phyloP scores from a whole-genome alignment of 1,140 invertebrate species.

The Anastrepha ludens region DNA sequence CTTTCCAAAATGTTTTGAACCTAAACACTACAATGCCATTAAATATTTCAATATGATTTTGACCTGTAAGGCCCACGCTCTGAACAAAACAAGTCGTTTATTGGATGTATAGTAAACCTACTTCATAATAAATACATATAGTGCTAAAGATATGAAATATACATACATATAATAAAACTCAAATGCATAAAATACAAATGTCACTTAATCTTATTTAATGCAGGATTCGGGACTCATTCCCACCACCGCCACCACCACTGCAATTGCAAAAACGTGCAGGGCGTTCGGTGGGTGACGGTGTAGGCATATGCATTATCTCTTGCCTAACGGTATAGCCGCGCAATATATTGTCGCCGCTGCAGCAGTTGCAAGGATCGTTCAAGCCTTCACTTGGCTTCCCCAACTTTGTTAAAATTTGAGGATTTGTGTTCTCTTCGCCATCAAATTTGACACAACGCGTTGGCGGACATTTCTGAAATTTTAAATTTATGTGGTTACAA shows the following conservation, averaged over 20 bases:
- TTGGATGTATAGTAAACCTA: not conserved
- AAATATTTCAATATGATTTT: too few species aligned
- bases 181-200: not conserved
- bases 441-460: constrained; percentile 11
- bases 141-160: not conserved
- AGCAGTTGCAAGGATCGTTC: not conserved
- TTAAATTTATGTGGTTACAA: not conserved
- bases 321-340: constrained; percentile 44
- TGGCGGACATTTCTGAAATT: constrained; percentile 10
- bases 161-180: not conserved
- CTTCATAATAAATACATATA: constrained; percentile 40
- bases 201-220: constrained; percentile 34
- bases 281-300: constrained; percentile 16
- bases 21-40: too few species aligned
- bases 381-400: not conserved
- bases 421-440: not conserved
- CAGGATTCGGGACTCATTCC: constrained; percentile 13
- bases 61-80: too few species aligned
- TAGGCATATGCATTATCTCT: constrained; percentile 26
- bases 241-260: not conserved
- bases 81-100: not conserved
- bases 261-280: constrained; percentile 5
- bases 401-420: not conserved
- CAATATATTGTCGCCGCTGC: constrained; percentile 41
- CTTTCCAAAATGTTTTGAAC: too few species aligned